Conservation (phyloP, 2,113 vertebrate genomes). For the Castor canadensis region DNA sequence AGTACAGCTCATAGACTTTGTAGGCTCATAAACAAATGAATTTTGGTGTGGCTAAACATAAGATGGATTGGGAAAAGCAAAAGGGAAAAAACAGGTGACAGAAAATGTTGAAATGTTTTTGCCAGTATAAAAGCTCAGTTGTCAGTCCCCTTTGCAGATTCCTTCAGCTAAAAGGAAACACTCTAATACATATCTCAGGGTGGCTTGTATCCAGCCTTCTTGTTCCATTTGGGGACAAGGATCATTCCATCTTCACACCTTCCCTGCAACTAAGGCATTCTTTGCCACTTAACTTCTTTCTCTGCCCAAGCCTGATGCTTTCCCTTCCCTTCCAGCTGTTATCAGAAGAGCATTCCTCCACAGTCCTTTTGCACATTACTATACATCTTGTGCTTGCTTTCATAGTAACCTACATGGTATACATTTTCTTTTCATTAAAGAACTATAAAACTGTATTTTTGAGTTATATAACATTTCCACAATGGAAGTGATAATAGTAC, state of each 20-base stretch:
- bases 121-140: not conserved
- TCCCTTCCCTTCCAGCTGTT: not conserved
- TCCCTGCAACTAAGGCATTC: not conserved
- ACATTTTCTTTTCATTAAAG: not conserved
- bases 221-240: not conserved
- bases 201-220: not conserved
- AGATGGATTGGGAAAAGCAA: not conserved
- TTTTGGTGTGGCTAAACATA: not conserved
- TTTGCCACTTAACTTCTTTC: not conserved
- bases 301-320: not conserved
- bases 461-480: not conserved
- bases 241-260: not conserved
- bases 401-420: not conserved
- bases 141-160: not conserved
- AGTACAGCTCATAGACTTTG: not conserved
- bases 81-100: not conserved
- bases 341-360: too few species aligned
- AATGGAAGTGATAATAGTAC: not conserved
- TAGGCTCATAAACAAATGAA: not conserved
- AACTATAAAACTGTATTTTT: not conserved
- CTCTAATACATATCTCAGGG: fast-evolving
- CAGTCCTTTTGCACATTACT: not conserved
- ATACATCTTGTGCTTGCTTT: not conserved
- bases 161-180: not conserved
- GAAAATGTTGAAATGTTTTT: not conserved